Evolutionary conservation across 2,888 invertebrate genomes (phyloP), one percentile per base, ranked within the genome.

Genomic region (Hydropsyche betteni): DNA sequence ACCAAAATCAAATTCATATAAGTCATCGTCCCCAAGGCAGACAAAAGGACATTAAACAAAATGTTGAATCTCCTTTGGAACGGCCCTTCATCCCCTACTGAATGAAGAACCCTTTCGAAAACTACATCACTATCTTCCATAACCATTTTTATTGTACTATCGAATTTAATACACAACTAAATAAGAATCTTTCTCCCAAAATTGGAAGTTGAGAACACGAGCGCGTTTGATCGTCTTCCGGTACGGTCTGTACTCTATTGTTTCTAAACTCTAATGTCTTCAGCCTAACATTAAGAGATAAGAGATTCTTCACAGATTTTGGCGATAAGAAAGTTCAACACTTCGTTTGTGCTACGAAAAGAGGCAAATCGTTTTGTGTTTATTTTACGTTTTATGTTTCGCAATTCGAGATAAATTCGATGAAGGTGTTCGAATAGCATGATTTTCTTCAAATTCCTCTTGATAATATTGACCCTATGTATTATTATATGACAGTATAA

Each of bases 1-100:
- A 88, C 87, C 80, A 90, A 82, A 50, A 89, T 85, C 8, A 88
- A 83, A 80, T 88, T 89, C 83, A 88, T 85, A 80, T 88, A 87
- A 38, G 86, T 83, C 84, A 89, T 85, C 36, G 88, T 85, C 0
- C 86, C 84, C 36, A 85, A 83, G 69, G 86, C 81, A 34, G 87
- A 83, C 68, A 88, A 81, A 0, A 86, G 82, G 55, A 85, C 84
- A 69, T 89, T 86, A 80, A 88, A 87, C 0, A 88, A 80, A 34
- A 83, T 80, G 80, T 87, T 88, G 79, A 86, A 88, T 53, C 84
- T 81, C 24, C 81, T 83, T 81, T 90, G 90, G 80, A 88, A 90
- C 69, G 83, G 83, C 0, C 89, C 89, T 80, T 85, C 84, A 79
- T 87, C 85, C 36, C 89, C 89, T 0, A 87, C 86, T 77, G 84